Percentiles rank a stretch among this genome's conserved stretches.
Evolutionary conservation across 2,888 invertebrate genomes (phyloP).

Genomic region (Monoplex corrugatus): DNA sequence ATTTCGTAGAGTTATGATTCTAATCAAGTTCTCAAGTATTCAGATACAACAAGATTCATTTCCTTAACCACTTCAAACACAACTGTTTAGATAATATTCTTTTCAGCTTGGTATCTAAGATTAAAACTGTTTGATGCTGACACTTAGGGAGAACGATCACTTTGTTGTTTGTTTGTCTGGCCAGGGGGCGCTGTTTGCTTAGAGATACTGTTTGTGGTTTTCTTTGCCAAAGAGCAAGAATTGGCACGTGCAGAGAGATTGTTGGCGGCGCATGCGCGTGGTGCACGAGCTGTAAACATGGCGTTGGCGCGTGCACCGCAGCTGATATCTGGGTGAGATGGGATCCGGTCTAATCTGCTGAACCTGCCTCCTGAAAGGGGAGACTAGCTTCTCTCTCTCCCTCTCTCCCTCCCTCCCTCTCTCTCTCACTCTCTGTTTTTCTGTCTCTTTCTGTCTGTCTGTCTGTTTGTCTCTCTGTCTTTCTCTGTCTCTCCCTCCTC

Average conservation of each 20-base stretch:
- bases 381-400: too few species aligned
- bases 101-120: too few species aligned
- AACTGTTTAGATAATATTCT: background rate
- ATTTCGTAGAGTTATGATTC: too few species aligned
- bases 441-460: background rate
- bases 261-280: background rate
- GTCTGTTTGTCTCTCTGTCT: too few species aligned
- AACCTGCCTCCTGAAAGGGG: too few species aligned
- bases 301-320: too few species aligned
- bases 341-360: too few species aligned
- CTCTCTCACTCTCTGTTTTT: background rate
- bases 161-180: too few species aligned
- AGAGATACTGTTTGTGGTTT: background rate
- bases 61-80: background rate
- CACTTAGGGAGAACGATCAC: background rate
- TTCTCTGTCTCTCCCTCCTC: too few species aligned
- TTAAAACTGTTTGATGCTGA: background rate
- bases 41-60: too few species aligned
- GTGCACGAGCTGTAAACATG: background rate
- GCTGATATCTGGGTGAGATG: too few species aligned
- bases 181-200: background rate
- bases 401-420: background rate
- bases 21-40: too few species aligned
- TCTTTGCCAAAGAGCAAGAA: background rate
- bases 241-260: background rate